These are phyloP conservation scores for Solen grandis DNA, from an alignment of 1,140 invertebrate species.

Conservation along the genomic window DNA sequence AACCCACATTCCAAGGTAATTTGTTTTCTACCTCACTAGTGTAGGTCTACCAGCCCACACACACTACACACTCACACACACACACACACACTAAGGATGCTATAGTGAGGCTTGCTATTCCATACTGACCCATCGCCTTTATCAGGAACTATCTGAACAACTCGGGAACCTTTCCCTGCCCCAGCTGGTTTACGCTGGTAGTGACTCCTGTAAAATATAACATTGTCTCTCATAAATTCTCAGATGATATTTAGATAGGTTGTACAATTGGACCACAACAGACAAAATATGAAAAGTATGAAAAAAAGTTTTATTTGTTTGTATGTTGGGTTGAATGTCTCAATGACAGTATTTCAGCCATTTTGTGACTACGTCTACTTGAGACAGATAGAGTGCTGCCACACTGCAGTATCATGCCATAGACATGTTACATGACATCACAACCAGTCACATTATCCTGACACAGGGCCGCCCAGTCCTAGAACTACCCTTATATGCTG, in stretches of 20 bases:
- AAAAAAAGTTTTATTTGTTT: background rate
- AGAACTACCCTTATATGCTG: too few relatives aligned
- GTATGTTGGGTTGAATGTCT: background rate
- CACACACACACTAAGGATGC: too few relatives aligned
- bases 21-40: background rate
- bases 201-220: conserved; percentile 68
- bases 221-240: background rate
- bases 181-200: conserved; percentile 72
- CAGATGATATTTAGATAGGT: too few relatives aligned
- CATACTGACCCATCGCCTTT: conserved; percentile 59
- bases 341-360: background rate
- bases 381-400: background rate
- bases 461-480: too few relatives aligned
- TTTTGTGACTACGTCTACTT: background rate
- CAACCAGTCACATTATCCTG: too few relatives aligned
- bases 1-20: background rate
- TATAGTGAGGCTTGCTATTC: conserved; percentile 35
- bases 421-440: too few relatives aligned
- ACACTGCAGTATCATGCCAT: background rate
- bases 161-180: conserved; percentile 62
- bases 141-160: conserved; percentile 65
- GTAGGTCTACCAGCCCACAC: background rate
- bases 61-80: background rate
- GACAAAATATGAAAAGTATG: background rate
- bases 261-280: too few relatives aligned